phyloP scores from a whole-genome alignment of 2,888 invertebrate genomes.

The Melieria omissa region DNA sequence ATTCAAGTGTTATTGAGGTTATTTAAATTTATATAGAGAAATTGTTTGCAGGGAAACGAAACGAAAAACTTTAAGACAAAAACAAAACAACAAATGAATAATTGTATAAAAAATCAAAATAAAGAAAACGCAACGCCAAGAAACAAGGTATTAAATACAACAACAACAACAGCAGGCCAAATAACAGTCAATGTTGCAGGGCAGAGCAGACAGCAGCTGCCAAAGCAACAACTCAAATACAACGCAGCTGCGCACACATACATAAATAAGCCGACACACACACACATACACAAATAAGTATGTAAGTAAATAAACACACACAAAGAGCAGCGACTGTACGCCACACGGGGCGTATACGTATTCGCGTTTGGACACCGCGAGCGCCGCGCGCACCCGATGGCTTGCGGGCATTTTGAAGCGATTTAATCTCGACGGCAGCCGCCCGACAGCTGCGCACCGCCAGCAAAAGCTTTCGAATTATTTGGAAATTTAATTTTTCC shows the following conservation, averaged over 20 bases:
- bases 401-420: slow-evolving; percentile 62
- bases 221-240: slow-evolving; percentile 3
- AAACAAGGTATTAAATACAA: too few species aligned
- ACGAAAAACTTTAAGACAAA: too few species aligned
- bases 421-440: slow-evolving; percentile 67
- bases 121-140: too few species aligned
- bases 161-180: too few species aligned
- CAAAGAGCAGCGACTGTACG: not conserved
- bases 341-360: too few species aligned
- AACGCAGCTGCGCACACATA: slow-evolving; percentile 11
- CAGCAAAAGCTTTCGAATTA: slow-evolving; percentile 54
- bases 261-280: not conserved
- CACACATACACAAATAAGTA: not conserved
- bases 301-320: slow-evolving; percentile 38
- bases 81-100: too few species aligned
- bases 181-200: slow-evolving; percentile 13
- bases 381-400: slow-evolving; percentile 57
- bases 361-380: slow-evolving; percentile 24
- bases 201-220: slow-evolving; percentile 11
- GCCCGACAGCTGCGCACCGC: slow-evolving; percentile 62
- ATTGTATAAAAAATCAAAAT: too few species aligned
- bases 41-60: too few species aligned
- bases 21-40: too few species aligned
- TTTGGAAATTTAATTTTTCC: slow-evolving; percentile 55
- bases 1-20: too few species aligned